Conservation (phyloP, 53 echinoderm and acorn worm species). For the Henricia sp. region DNA sequence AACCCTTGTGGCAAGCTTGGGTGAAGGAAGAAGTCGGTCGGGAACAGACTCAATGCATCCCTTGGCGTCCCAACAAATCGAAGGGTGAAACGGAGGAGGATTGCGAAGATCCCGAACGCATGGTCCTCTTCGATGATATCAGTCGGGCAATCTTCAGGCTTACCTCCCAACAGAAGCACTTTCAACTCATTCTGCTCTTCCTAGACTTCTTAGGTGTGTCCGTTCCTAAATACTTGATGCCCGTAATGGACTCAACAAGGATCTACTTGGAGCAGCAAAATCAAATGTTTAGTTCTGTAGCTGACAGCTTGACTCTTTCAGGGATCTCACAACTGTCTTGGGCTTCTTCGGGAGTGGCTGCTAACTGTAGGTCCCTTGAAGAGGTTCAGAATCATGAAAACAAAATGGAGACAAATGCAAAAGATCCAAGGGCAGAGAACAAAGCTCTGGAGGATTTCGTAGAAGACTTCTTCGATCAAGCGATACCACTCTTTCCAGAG, state of each 20-base stretch:
- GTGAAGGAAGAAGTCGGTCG: conserved; percentile 73
- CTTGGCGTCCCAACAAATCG: conserved; percentile 79
- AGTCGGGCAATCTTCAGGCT: conserved; percentile 78
- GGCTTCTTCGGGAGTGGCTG: conserved; percentile 35
- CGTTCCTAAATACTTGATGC: not conserved
- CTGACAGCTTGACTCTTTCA: not conserved
- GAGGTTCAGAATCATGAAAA: not conserved
- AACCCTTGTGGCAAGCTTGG: conserved; percentile 80
- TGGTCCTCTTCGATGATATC: conserved; percentile 96
- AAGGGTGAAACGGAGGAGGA: conserved; percentile 90
- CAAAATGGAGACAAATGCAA: not conserved
- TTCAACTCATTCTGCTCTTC: conserved; percentile 70
- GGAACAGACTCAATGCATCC: conserved; percentile 74
- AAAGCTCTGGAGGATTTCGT: conserved; percentile 65
- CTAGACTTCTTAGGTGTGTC: conserved; percentile 83
- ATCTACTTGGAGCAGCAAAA: conserved; percentile 62
- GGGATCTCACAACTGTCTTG: not conserved
- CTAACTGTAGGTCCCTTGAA: conserved; percentile 59
- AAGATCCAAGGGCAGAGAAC: conserved; percentile 16
- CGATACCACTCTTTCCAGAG: conserved; percentile 51
- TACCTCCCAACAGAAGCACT: conserved; percentile 58
- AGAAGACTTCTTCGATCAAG: conserved; percentile 64
- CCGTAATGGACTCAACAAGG: not conserved
- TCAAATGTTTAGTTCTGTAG: conserved; percentile 36
- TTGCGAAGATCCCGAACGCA: conserved; percentile 96